phyloP scores from a whole-genome alignment of 2,888 invertebrate genomes.

The Caenorhabditis wallacei region DNA sequence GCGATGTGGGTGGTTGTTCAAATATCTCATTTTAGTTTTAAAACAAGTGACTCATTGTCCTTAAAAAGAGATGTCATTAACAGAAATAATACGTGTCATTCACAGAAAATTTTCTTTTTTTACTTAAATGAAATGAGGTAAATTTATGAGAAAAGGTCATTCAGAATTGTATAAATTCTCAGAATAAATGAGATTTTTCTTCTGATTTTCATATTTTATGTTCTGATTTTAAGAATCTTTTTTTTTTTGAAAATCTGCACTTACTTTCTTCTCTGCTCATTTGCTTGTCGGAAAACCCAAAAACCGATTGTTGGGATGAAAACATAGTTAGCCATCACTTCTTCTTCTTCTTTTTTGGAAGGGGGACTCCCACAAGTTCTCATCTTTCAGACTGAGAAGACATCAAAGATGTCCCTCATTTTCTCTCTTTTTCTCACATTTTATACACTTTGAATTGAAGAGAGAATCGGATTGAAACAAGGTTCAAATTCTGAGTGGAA shows the following conservation, averaged over 20 bases:
- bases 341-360: conserved; percentile 8
- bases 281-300: conserved; percentile 9
- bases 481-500: background rate
- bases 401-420: conserved; percentile 41
- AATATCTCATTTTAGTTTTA: background rate
- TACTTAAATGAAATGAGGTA: background rate
- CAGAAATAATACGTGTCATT: background rate
- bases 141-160: background rate
- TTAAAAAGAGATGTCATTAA: conserved; percentile 7
- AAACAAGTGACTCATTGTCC: conserved; percentile 14
- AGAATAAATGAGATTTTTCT: background rate
- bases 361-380: conserved; percentile 38
- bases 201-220: background rate
- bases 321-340: conserved; percentile 41
- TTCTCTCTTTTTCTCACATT: conserved; percentile 1
- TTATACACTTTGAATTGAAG: conserved; percentile 24
- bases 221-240: background rate
- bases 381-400: conserved; percentile 50
- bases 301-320: conserved; percentile 7
- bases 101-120: background rate
- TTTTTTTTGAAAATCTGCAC: background rate
- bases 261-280: background rate
- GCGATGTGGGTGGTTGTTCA: conserved; percentile 11
- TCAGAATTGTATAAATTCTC: background rate
- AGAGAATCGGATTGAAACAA: conserved; percentile 12